These are phyloP conservation scores for Myotis lucifugus DNA, from an alignment of 2,113 vertebrate species.

Conservation along the genomic window DNA sequence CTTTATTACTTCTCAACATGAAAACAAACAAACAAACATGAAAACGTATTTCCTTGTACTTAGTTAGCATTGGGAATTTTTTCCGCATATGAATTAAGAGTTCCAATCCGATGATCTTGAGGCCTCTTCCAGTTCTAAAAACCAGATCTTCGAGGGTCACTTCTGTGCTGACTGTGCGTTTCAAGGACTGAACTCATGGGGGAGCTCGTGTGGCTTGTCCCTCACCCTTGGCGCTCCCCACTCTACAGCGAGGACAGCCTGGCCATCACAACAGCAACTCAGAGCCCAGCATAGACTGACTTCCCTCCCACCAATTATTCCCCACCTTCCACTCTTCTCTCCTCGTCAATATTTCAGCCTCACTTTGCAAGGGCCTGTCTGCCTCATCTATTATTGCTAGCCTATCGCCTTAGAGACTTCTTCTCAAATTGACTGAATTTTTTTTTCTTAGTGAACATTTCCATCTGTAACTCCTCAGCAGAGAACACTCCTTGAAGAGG, in stretches of 20 bases:
- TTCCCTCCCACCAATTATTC: background rate
- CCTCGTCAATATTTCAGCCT: background rate
- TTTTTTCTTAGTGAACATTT: background rate
- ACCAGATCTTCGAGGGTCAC: background rate
- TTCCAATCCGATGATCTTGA: background rate
- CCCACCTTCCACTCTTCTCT: background rate
- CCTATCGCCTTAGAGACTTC: background rate
- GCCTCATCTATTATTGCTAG: background rate
- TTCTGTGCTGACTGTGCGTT: background rate
- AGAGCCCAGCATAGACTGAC: background rate
- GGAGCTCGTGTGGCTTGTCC: accelerated
- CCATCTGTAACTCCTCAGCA: background rate
- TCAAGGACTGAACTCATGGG: background rate
- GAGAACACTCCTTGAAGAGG: background rate
- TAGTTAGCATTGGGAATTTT: background rate
- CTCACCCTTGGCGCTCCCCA: background rate
- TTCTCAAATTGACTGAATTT: background rate
- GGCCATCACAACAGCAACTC: background rate
- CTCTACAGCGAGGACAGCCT: background rate
- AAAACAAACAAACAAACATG: background rate
- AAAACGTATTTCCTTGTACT: background rate
- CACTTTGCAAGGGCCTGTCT: background rate
- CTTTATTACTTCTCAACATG: background rate
- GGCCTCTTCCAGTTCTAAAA: background rate
- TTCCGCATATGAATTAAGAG: background rate